Percentiles rank a stretch among this genome's conserved stretches.
Conservation (phyloP, 2,797 vertebrate genomes). For the Babyrousa celebensis region DNA sequence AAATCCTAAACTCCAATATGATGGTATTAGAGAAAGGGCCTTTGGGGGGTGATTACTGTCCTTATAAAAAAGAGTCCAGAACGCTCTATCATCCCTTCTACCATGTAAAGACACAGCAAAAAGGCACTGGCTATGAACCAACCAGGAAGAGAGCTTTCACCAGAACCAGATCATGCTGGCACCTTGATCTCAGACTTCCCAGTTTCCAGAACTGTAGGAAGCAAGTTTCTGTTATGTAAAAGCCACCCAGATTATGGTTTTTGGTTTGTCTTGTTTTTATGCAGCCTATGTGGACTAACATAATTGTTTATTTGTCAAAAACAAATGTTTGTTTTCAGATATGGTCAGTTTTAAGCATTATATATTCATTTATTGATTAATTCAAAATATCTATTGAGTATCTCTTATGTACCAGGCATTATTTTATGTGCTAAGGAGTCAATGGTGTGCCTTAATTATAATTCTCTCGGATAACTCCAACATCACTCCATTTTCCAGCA, state of each 20-base stretch:
- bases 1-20: neutral
- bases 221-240: neutral
- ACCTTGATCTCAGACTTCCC: neutral
- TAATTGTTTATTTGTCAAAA: conserved; percentile 8
- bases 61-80: neutral
- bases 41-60: neutral
- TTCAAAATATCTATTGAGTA: neutral
- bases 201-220: neutral
- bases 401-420: neutral
- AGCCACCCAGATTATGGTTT: neutral
- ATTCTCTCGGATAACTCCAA: neutral
- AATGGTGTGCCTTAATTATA: neutral
- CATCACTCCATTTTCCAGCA: neutral
- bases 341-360: neutral
- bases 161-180: neutral
- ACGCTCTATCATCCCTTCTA: neutral
- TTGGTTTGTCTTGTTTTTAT: neutral
- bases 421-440: conserved; percentile 7
- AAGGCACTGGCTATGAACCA: neutral
- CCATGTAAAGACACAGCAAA: neutral
- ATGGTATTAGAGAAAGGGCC: neutral
- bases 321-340: neutral
- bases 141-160: neutral
- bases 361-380: neutral
- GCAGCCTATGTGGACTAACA: neutral